Evolutionary conservation across 2,797 vertebrate genomes (phyloP).

Genomic region (Dendrocincla tyrannina): DNA sequence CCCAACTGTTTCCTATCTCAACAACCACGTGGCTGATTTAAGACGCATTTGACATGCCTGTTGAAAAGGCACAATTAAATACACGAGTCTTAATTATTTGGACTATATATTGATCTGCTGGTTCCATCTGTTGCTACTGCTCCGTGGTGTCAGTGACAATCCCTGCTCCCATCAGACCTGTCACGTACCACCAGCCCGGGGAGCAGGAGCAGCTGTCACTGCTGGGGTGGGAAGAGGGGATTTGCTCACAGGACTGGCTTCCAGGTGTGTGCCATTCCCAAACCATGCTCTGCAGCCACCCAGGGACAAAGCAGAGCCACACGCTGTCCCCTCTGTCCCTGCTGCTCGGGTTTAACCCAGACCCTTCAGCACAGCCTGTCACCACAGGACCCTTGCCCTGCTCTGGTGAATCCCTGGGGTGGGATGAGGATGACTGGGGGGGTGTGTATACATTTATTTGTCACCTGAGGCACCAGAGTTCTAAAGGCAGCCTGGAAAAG

Average conservation of each 20-base stretch:
- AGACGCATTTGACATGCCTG: neutral
- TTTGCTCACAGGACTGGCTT: neutral
- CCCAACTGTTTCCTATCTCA: neutral
- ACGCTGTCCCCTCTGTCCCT: neutral
- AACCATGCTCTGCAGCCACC: neutral
- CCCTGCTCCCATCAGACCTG: neutral
- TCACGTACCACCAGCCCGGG: neutral
- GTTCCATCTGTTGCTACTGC: constrained; percentile 47
- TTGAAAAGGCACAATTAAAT: constrained; percentile 50
- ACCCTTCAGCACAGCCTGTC: neutral
- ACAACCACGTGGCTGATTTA: neutral
- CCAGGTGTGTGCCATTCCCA: neutral
- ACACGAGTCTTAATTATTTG: constrained; percentile 39
- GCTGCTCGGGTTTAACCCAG: neutral
- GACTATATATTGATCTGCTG: constrained; percentile 3
- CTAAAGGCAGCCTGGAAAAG: neutral
- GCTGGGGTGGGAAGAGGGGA: accelerated
- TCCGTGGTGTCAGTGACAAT: neutral
- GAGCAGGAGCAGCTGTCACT: neutral
- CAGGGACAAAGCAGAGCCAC: neutral
- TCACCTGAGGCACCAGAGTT: neutral
- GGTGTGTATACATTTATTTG: neutral
- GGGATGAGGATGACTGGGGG: accelerated
- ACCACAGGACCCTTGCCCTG: no score
- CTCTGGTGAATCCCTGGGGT: neutral